Conservation (phyloP, 1,140 invertebrate genomes). For the Trichoplusia ni region DNA sequence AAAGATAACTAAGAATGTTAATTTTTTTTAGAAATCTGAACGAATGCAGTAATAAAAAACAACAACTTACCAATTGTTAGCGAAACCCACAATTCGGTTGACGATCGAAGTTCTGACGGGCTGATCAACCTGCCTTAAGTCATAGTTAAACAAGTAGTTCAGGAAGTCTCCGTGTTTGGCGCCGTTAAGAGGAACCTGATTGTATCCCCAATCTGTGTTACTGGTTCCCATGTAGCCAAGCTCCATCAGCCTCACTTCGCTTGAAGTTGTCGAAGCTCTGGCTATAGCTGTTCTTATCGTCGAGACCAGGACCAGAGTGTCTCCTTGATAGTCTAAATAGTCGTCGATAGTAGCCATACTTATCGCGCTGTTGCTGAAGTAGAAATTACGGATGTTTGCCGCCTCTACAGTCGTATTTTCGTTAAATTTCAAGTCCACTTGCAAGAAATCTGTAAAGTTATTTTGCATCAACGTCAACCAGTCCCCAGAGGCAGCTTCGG, state of each 20-base stretch:
- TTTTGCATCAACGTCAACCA: constrained; percentile 62
- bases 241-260: constrained; percentile 55
- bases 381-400: constrained; percentile 55
- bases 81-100: constrained; percentile 48
- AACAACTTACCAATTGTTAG: constrained; percentile 55
- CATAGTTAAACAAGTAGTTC: constrained; percentile 63
- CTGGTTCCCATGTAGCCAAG: constrained; percentile 56
- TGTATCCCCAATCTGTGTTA: constrained; percentile 60
- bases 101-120: constrained; percentile 41
- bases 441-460: constrained; percentile 64
- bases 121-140: constrained; percentile 44
- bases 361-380: constrained; percentile 53
- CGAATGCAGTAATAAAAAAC: neutral
- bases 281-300: constrained; percentile 55
- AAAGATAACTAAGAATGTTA: neutral
- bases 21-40: neutral
- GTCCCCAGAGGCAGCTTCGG: constrained; percentile 42
- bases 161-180: constrained; percentile 59
- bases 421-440: constrained; percentile 54
- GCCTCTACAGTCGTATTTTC: constrained; percentile 44
- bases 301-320: constrained; percentile 56
- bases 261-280: constrained; percentile 51
- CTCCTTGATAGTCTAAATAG: constrained; percentile 68
- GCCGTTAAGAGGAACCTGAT: constrained; percentile 57
- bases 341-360: constrained; percentile 65